These are phyloP conservation scores for Callosobruchus maculatus DNA, from an alignment of 2,888 invertebrate genomes.

Conservation along the genomic window DNA sequence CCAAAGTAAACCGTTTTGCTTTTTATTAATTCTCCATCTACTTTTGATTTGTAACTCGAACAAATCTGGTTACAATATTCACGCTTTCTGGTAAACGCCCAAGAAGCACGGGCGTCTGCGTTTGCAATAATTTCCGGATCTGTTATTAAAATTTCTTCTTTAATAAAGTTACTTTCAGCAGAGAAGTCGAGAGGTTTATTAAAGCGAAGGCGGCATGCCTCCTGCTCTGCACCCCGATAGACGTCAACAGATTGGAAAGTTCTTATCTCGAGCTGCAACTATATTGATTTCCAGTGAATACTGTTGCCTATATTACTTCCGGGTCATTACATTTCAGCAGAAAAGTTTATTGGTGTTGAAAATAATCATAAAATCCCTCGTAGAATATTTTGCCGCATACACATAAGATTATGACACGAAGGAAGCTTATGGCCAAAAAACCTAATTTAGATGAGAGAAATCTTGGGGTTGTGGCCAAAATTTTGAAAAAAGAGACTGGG, in stretches of 20 bases:
- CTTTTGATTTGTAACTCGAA: too few relatives aligned
- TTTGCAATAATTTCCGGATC: background rate
- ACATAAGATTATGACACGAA: too few relatives aligned
- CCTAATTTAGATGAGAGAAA: too few relatives aligned
- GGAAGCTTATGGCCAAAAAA: too few relatives aligned
- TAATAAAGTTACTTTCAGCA: background rate
- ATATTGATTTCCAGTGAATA: background rate
- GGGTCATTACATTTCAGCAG: background rate
- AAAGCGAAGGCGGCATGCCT: background rate
- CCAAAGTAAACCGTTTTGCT: too few relatives aligned
- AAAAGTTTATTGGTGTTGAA: background rate
- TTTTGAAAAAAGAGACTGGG: too few relatives aligned
- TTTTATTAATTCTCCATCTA: too few relatives aligned
- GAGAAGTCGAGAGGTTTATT: background rate
- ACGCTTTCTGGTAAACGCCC: too few relatives aligned
- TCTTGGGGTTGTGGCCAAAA: too few relatives aligned
- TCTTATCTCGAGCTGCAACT: background rate
- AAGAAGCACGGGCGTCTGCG: background rate
- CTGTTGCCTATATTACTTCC: background rate
- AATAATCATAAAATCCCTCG: background rate
- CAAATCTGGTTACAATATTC: too few relatives aligned
- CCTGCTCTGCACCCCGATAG: background rate
- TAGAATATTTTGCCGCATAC: too few relatives aligned
- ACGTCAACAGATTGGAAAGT: background rate
- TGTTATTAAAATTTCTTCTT: constrained; percentile 2